Evolutionary conservation across 1,140 invertebrate genomes (phyloP).

Genomic region (Metopolophium dirhodum): DNA sequence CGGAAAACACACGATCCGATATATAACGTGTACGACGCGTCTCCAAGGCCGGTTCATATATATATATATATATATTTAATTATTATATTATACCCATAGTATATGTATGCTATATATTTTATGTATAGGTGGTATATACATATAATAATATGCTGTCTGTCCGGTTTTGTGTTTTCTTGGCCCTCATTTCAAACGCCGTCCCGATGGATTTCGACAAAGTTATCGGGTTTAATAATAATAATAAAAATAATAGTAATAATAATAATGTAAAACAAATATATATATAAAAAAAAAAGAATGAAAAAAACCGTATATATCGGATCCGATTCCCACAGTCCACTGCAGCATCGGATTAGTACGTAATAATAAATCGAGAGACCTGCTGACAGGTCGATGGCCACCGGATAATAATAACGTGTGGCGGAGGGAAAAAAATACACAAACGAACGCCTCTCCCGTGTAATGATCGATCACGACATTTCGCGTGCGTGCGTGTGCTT

Average conservation of each 20-base stretch:
- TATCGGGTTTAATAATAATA: constrained; percentile 47
- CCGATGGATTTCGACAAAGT: constrained; percentile 49
- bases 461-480: constrained; percentile 55
- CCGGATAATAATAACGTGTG: constrained; percentile 54
- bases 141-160: constrained; percentile 30
- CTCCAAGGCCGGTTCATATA: constrained; percentile 27
- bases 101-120: background rate
- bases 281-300: background rate
- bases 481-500: constrained; percentile 33
- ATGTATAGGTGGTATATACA: background rate
- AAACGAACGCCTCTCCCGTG: constrained; percentile 45
- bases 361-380: constrained; percentile 56
- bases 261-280: constrained; percentile 51
- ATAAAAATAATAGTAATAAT: constrained; percentile 33
- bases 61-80: background rate
- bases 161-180: constrained; percentile 45
- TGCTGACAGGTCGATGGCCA: constrained; percentile 57
- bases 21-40: background rate
- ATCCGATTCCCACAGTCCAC: constrained; percentile 54
- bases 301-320: constrained; percentile 12
- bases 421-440: constrained; percentile 23
- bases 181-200: background rate
- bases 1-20: constrained; percentile 45
- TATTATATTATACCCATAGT: constrained; percentile 7
- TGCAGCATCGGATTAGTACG: constrained; percentile 52